Conservation (phyloP, 30 jellyfish, hydroid and myxozoan genomes). For the Chironex yamaguchii region DNA sequence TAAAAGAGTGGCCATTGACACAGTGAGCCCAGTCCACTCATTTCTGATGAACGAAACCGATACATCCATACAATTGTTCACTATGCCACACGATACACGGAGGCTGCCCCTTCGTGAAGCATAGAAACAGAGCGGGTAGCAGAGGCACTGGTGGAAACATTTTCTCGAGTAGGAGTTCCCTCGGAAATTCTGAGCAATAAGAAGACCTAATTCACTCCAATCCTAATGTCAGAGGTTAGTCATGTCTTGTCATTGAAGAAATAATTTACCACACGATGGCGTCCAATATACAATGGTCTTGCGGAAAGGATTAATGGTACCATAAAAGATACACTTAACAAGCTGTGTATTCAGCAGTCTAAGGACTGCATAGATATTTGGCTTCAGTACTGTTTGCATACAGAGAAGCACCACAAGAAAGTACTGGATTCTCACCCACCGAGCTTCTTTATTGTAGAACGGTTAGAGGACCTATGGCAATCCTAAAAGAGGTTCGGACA, state of each 20-base stretch:
- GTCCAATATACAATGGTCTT: slow-evolving; percentile 27
- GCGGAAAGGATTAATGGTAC: slow-evolving; percentile 22
- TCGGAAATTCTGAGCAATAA: slow-evolving; percentile 5
- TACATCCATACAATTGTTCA: neutral
- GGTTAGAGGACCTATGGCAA: slow-evolving; percentile 32
- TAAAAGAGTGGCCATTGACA: slow-evolving; percentile 24
- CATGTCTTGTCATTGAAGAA: no score
- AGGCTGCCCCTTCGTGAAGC: slow-evolving; percentile 15
- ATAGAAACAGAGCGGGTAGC: slow-evolving; percentile 11
- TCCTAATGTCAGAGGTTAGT: no score
- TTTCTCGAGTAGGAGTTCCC: slow-evolving; percentile 16
- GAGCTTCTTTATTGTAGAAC: slow-evolving; percentile 32
- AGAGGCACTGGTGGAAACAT: slow-evolving; percentile 4
- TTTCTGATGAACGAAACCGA: neutral
- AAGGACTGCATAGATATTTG: slow-evolving; percentile 2
- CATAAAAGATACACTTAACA: neutral
- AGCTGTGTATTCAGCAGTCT: no score
- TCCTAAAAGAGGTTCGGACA: slow-evolving; percentile 4
- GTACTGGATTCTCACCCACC: slow-evolving; percentile 47
- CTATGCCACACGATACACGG: slow-evolving; percentile 43
- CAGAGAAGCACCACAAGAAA: slow-evolving; percentile 29
- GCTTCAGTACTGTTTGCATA: slow-evolving; percentile 33
- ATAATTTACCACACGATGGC: slow-evolving; percentile 8
- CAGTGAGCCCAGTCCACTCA: neutral
- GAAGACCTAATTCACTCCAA: no score